Base-by-base conservation (phyloP, 2,888 invertebrate species). In the Parasteatoda lunata region DNA sequence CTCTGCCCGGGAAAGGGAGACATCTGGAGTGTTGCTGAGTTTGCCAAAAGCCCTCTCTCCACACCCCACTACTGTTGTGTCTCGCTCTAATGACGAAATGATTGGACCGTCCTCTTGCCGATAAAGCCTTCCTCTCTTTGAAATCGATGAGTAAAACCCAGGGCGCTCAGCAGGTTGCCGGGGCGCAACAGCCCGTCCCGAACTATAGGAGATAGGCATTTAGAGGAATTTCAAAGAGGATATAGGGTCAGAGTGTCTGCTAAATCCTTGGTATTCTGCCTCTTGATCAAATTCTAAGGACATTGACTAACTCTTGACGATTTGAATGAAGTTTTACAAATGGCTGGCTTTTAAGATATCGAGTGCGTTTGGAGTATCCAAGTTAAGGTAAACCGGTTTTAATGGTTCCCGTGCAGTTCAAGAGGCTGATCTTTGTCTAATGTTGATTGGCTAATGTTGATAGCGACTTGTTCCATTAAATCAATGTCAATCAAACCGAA, bases 51-150 rank as follows among this genome's bases (percentile, higher is more conserved):
- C 59, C 59, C n/a, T 59, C 11, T 59, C 11, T 30, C 30, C 30
- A 30, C 30, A 30, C 30, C 30, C 30, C 30, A 30, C 30, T 2
- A 30, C 30, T 30, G 30, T 30, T 59, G n/a, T 77, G 77, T 78
- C 69, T 65, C 85, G 85, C 85, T 86, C 85, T 86, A 86, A 86
- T 86, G 85, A 71, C 80, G 80, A 86, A 86, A 86, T 80, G 85
- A 86, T 86, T 71, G 85, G 76, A 77, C 76, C 71, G 30, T 48
- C 59, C 54, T 68, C 71, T 54, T 71, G 45, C 65, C 72, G 85
- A 86, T 86, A 86, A 86, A 80, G 66, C 77, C 70, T 45, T 59
- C 11, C 59, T 59, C 59, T n/a, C 59, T 13, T 59, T n/a, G 69
- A 51, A 54, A 71, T 69, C 69, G 66, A 66, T 72, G 66, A 65